Percentiles rank a stretch among this genome's conserved stretches.
phyloP scores from a whole-genome alignment of 2,113 vertebrate species.

The Oreochromis aureus region DNA sequence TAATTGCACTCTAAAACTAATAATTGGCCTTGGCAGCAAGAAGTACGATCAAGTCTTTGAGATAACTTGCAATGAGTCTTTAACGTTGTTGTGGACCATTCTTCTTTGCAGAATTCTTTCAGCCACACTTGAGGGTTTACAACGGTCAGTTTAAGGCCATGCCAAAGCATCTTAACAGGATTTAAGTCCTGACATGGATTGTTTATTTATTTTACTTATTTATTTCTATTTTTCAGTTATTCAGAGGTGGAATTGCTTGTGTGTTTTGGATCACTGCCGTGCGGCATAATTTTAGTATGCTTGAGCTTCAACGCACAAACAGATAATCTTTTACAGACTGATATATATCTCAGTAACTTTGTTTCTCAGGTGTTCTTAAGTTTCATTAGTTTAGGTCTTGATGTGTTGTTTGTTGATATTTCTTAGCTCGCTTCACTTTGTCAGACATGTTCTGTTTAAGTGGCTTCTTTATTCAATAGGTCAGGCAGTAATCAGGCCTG shows the following conservation, averaged over 20 bases:
- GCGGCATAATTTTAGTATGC: neutral
- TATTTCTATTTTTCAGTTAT: neutral
- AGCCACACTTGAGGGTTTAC: neutral
- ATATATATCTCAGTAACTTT: neutral
- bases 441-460: too few species aligned
- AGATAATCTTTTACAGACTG: neutral
- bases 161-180: neutral
- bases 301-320: neutral
- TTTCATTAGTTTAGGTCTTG: neutral
- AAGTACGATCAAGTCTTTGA: neutral
- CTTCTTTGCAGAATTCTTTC: neutral
- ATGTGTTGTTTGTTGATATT: neutral
- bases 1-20: neutral
- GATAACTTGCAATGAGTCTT: neutral
- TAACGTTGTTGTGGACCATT: neutral
- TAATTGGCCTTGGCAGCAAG: neutral
- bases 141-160: neutral
- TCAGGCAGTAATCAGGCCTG: too few species aligned
- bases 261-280: neutral
- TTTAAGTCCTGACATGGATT: neutral
- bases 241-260: neutral
- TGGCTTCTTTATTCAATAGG: too few species aligned
- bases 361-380: neutral
- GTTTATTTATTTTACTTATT: neutral
- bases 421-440: neutral